Evolutionary conservation across 2,797 vertebrate genomes (phyloP).

Genomic region (Pipistrellus kuhlii): DNA sequence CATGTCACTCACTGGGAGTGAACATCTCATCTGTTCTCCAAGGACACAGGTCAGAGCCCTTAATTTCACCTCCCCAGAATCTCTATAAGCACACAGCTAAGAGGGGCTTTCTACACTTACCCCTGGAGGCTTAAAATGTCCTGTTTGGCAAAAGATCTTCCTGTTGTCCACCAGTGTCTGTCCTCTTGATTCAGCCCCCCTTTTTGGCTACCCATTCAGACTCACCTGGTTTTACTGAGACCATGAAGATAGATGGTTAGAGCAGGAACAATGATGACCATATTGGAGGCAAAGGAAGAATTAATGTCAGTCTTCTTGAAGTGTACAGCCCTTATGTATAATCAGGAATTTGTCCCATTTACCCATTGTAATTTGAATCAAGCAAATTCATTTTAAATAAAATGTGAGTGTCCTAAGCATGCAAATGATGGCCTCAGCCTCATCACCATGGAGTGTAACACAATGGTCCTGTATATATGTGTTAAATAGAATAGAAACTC

Average conservation of each 20-base stretch:
- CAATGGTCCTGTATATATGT: background rate
- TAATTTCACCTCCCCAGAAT: background rate
- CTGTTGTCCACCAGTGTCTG: background rate
- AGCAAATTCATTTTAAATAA: constrained; percentile 21
- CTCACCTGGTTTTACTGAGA: constrained; percentile 65
- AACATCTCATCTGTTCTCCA: background rate
- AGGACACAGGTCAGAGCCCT: background rate
- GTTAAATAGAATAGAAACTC: constrained; percentile 42
- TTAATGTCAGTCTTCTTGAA: constrained; percentile 44
- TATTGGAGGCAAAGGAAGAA: constrained; percentile 65
- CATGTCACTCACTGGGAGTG: background rate
- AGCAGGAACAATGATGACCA: constrained; percentile 36
- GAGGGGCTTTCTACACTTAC: background rate
- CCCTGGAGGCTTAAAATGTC: background rate
- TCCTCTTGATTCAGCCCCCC: no score
- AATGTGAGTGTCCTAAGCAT: background rate
- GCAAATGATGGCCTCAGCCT: background rate
- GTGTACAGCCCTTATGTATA: background rate
- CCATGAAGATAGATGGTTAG: background rate
- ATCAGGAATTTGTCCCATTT: background rate
- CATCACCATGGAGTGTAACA: background rate
- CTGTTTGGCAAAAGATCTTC: background rate
- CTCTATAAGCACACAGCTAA: background rate
- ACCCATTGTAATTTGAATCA: background rate
- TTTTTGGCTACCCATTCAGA: background rate